phyloP scores from a whole-genome alignment of 2,113 vertebrate genomes.

The Actenoides hombroni region DNA sequence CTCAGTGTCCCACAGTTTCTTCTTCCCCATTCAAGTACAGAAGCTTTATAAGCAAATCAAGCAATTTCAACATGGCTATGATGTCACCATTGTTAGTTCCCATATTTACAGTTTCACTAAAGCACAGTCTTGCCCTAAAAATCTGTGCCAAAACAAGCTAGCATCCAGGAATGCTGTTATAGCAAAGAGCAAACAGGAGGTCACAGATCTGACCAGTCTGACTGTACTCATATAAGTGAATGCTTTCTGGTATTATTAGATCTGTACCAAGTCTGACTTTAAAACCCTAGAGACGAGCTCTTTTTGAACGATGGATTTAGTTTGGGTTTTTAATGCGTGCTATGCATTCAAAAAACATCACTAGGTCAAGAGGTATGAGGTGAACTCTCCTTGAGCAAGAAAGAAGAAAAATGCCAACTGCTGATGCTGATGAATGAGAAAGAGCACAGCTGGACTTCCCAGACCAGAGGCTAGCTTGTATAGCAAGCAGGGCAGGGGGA shows the following conservation, averaged over 20 bases:
- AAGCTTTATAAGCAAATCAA: neutral
- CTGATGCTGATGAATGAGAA: neutral
- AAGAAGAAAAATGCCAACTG: neutral
- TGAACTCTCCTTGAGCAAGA: neutral
- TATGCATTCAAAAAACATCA: neutral
- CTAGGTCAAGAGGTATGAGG: neutral
- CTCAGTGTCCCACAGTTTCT: neutral
- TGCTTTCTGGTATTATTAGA: neutral
- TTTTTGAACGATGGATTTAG: neutral
- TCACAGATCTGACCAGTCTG: neutral
- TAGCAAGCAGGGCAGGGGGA: accelerated
- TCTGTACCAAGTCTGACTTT: neutral
- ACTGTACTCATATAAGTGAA: neutral
- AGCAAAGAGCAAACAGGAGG: neutral
- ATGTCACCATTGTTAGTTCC: neutral
- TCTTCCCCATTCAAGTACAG: neutral
- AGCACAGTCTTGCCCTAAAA: neutral
- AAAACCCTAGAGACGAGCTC: neutral
- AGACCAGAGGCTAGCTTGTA: accelerated
- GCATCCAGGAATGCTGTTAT: neutral
- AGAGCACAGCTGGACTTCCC: neutral
- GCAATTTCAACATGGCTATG: neutral
- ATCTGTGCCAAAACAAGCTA: neutral
- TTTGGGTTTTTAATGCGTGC: neutral
- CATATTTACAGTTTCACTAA: neutral